phyloP scores from a whole-genome alignment of 1,140 invertebrate genomes.

The Pogonomyrmex barbatus region DNA sequence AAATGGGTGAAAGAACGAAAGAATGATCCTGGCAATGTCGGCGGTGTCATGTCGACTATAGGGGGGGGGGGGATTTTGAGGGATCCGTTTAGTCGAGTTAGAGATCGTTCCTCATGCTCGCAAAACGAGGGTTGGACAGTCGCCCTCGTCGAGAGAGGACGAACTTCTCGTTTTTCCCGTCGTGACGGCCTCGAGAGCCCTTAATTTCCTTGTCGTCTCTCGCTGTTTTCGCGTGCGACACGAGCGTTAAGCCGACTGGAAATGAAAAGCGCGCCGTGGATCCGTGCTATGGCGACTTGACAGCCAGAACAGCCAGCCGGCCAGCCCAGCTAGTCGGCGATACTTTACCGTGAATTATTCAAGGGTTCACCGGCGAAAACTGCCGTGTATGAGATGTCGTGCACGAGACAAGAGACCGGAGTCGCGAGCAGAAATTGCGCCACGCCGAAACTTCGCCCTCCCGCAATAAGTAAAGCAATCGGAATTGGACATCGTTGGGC shows the following conservation, averaged over 20 bases:
- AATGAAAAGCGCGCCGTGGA: slow-evolving; percentile 73
- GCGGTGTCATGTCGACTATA: slow-evolving; percentile 60
- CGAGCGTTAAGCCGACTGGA: slow-evolving; percentile 72
- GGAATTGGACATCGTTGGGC: slow-evolving; percentile 20
- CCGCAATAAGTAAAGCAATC: slow-evolving; percentile 25
- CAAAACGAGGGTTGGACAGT: slow-evolving; percentile 68
- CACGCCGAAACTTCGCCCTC: slow-evolving; percentile 27
- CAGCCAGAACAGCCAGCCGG: slow-evolving; percentile 68
- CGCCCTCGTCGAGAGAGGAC: slow-evolving; percentile 41
- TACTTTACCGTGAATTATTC: slow-evolving; percentile 67
- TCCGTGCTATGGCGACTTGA: slow-evolving; percentile 51
- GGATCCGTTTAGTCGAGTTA: slow-evolving; percentile 45
- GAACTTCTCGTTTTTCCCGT: slow-evolving; percentile 55
- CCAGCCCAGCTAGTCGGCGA: slow-evolving; percentile 72
- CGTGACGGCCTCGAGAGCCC: slow-evolving; percentile 74
- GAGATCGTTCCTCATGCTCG: slow-evolving; percentile 42
- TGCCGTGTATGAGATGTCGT: slow-evolving; percentile 68
- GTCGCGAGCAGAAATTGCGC: slow-evolving; percentile 42
- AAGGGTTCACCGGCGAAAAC: slow-evolving; percentile 77
- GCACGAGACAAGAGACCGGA: slow-evolving; percentile 73
- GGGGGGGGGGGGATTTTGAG: slow-evolving; percentile 20
- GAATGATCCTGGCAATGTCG: slow-evolving; percentile 72
- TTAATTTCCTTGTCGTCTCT: slow-evolving; percentile 73
- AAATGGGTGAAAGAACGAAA: slow-evolving; percentile 71
- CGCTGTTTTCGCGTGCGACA: slow-evolving; percentile 76